A percentile compares a stretch with the other conserved stretches of the same genome.
Conservation (phyloP, 2,113 vertebrate genomes). For the Carollia perspicillata region DNA sequence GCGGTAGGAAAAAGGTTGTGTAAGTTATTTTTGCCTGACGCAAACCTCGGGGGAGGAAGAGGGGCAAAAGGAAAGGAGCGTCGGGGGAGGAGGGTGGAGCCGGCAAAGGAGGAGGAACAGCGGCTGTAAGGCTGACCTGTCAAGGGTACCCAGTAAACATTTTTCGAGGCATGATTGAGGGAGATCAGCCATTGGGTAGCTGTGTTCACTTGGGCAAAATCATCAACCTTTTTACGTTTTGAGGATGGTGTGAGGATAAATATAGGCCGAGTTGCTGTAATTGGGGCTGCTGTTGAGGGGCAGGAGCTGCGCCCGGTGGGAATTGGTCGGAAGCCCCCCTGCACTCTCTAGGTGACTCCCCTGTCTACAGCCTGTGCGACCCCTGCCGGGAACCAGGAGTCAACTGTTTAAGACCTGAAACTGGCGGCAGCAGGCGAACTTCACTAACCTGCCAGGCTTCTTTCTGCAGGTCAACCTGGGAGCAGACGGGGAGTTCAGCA, state of each 20-base stretch:
- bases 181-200: not conserved
- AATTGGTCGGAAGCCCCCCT: not conserved
- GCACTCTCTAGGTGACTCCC: not conserved
- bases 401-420: not conserved
- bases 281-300: not conserved
- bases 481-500: constrained; percentile 25
- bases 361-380: not conserved
- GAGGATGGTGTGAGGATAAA: not conserved
- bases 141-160: not conserved
- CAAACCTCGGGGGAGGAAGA: not conserved
- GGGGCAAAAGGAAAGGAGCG: accelerated
- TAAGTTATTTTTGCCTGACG: not conserved
- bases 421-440: not conserved
- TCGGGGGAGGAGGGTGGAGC: accelerated
- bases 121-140: not conserved
- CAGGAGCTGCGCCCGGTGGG: accelerated
- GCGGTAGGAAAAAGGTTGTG: too few species aligned
- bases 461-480: accelerated
- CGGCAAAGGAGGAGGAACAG: not conserved
- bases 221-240: not conserved
- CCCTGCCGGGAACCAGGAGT: not conserved
- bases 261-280: not conserved
- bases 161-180: not conserved
- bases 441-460: accelerated
- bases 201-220: not conserved